Conservation (phyloP, 2,888 invertebrate species). For the Schizaphis graminum region DNA sequence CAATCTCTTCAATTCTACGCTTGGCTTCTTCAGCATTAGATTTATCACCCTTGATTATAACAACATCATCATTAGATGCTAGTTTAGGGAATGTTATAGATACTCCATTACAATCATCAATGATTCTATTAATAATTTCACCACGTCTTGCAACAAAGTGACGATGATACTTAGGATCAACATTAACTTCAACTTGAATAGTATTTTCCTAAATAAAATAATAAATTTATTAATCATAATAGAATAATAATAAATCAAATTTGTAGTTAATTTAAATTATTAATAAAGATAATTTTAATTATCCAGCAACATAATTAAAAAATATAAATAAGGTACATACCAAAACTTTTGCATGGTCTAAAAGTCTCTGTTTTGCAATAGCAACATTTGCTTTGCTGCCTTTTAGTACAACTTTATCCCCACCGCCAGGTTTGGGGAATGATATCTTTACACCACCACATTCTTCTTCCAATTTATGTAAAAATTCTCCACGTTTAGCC, state of each 20-base stretch:
- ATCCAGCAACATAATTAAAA: too few species aligned
- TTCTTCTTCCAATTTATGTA: constrained; percentile 92
- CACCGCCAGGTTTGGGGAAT: constrained; percentile 80
- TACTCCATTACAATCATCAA: constrained; percentile 94
- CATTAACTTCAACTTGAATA: constrained; percentile 87
- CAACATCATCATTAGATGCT: constrained; percentile 76
- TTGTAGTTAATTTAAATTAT: too few species aligned
- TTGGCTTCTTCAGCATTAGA: constrained; percentile 83
- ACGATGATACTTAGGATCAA: constrained; percentile 92
- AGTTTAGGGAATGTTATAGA: constrained; percentile 91
- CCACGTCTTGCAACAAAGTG: constrained; percentile 95
- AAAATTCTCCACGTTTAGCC: constrained; percentile 89
- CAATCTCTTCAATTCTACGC: constrained; percentile 88
- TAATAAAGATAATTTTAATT: too few species aligned
- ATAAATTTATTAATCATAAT: neutral
- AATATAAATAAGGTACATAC: constrained; percentile 70
- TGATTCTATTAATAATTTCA: constrained; percentile 90
- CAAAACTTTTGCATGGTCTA: constrained; percentile 90
- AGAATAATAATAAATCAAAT: neutral
- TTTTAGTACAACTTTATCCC: constrained; percentile 79
- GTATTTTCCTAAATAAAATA: constrained; percentile 80
- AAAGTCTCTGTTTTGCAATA: constrained; percentile 86
- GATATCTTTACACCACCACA: constrained; percentile 96
- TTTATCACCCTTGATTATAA: constrained; percentile 87
- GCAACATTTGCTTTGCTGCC: constrained; percentile 83